phyloP scores from a whole-genome alignment of 2,113 vertebrate genomes.

The Gasterosteus nipponicus region DNA sequence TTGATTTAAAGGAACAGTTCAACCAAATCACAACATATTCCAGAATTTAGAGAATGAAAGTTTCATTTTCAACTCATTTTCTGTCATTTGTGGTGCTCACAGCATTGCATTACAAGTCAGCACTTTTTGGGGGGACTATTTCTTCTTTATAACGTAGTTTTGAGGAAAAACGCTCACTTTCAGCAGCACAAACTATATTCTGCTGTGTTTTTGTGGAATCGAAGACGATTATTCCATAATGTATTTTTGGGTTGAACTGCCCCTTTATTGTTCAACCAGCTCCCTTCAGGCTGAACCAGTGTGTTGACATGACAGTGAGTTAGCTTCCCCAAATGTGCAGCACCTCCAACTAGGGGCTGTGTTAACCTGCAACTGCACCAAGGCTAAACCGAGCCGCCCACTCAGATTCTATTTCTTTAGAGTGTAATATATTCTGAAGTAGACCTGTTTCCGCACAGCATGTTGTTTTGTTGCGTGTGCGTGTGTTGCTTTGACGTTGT shows the following conservation, averaged over 20 bases:
- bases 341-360: constrained; percentile 18
- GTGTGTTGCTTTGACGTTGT: constrained; percentile 60
- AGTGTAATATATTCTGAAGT: constrained; percentile 50
- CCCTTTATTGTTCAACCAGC: constrained; percentile 18
- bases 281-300: constrained; percentile 23
- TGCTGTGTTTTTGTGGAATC: neutral
- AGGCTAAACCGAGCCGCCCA: constrained; percentile 21
- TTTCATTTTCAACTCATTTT: neutral
- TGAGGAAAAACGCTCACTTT: neutral
- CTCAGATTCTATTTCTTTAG: constrained; percentile 42
- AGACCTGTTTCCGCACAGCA: constrained; percentile 54
- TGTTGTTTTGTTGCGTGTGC: constrained; percentile 56
- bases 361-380: constrained; percentile 6
- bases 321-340: constrained; percentile 5
- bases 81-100: neutral
- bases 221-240: neutral
- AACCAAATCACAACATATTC: neutral
- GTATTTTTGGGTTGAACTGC: constrained; percentile 7
- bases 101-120: neutral
- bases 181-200: neutral
- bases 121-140: neutral
- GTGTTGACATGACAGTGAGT: constrained; percentile 20
- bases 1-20: constrained; percentile 21
- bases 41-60: neutral
- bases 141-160: neutral